Evolutionary conservation across 2,888 invertebrate genomes (phyloP).

Genomic region (Synanthedon tipuliformis): DNA sequence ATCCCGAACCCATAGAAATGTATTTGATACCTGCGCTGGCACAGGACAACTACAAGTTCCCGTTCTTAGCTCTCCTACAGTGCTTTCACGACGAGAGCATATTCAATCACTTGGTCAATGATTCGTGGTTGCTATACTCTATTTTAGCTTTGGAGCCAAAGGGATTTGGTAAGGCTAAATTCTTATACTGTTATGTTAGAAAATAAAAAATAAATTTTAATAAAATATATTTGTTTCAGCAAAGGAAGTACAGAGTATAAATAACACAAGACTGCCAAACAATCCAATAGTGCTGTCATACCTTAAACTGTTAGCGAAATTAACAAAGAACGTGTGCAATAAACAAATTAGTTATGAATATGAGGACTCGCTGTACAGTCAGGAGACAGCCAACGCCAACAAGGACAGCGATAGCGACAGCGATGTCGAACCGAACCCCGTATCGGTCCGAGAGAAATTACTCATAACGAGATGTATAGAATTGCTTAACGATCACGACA

Average conservation of each 20-base stretch:
- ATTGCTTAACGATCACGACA: constrained; percentile 73
- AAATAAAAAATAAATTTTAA: background rate
- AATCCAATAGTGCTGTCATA: constrained; percentile 54
- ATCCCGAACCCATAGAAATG: constrained; percentile 76
- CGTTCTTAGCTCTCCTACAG: constrained; percentile 60
- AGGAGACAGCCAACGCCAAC: constrained; percentile 50
- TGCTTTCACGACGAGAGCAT: constrained; percentile 44
- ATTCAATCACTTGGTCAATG: constrained; percentile 56
- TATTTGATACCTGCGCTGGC: constrained; percentile 78
- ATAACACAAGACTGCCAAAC: constrained; percentile 68
- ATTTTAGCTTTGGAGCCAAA: constrained; percentile 75
- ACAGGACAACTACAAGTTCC: constrained; percentile 51
- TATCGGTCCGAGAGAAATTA: constrained; percentile 53
- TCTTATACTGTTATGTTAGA: background rate
- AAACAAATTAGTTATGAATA: constrained; percentile 55
- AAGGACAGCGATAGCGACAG: constrained; percentile 72
- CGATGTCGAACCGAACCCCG: constrained; percentile 61
- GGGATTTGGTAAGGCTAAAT: constrained; percentile 70
- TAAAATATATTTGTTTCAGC: constrained; percentile 20
- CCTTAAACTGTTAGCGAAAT: constrained; percentile 53
- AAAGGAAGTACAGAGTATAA: constrained; percentile 55
- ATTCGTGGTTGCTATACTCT: constrained; percentile 76
- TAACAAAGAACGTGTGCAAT: constrained; percentile 54
- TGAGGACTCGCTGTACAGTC: constrained; percentile 57
- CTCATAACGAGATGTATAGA: constrained; percentile 71